Base-by-base conservation (phyloP, 2,888 invertebrate genomes). In the Brenthis hecate region DNA sequence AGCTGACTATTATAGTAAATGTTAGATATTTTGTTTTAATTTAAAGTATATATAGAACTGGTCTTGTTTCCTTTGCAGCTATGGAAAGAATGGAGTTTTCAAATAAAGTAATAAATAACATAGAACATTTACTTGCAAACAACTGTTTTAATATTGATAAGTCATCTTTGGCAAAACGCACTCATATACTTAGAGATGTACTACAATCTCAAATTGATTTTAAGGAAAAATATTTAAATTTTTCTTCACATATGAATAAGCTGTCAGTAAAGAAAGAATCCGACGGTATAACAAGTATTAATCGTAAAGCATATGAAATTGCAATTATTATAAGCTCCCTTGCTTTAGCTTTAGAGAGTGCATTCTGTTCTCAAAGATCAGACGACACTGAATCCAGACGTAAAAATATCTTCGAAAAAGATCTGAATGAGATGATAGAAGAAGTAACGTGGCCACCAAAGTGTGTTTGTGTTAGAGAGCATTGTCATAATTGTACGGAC, bases 401-500 rank as follows among this genome's bases (percentile, higher is more conserved):
- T 36, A 68, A 71, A 55, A 67, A 71, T 43, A 36, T 70, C 13
- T 62, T 75, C 13, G 71, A 72, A 11, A 62, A 62, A 13, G 64
- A 69, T 53, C 19, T 71, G 54, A 72, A 77, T 19, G 71, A 75
- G 16, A 50, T 64, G 51, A n/a, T 74, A 1, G 66, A 65, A 43
- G 56, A 73, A 28, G 43, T 66, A 5, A 71, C 56, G 13, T 80
- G 77, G 75, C 64, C 76, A 4, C 77, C 81, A 8, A 82, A 78
- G 16, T 91, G 91, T 72, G 62, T 14, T 28, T 91, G 91, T 74
- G 66, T 70, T 3, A 75, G 73, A 14, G 78, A 81, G 36, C 73
- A 72, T 66, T 90, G 90, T 68, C 51, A 51, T 2, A 74, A 71
- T 13, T 91, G 92, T 72, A 74, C 77, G 6, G 69, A 76, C 1